Percentiles rank a stretch among this genome's conserved stretches.
Evolutionary conservation across 2,797 vertebrate species (phyloP).

Genomic region (Xenopus petersii): DNA sequence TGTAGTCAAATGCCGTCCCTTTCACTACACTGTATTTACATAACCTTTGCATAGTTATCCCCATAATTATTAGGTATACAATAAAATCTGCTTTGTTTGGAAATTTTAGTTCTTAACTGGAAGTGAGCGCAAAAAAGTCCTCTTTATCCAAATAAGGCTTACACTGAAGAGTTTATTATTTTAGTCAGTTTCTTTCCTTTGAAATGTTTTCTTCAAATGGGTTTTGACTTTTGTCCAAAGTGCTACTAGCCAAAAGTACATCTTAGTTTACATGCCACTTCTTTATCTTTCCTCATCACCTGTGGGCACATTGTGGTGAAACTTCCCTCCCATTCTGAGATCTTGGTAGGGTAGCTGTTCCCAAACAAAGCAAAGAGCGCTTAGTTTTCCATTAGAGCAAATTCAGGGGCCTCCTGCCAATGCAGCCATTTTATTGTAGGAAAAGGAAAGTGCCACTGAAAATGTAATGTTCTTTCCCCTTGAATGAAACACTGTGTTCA

Average conservation of each 20-base stretch:
- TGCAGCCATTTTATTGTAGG: neutral
- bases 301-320: neutral
- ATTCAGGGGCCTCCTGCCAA: constrained; percentile 12
- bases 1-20: too few relatives aligned
- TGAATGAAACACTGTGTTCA: neutral
- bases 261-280: neutral
- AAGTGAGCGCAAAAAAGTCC: too few relatives aligned
- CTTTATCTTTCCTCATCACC: constrained; percentile 18
- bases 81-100: too few relatives aligned
- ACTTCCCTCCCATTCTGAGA: constrained; percentile 13
- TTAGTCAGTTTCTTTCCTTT: neutral
- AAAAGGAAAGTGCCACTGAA: neutral
- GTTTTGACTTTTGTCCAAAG: constrained; percentile 29
- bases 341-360: constrained; percentile 12
- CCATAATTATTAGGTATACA: too few relatives aligned
- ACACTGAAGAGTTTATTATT: too few relatives aligned
- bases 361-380: constrained; percentile 13
- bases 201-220: too few relatives aligned
- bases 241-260: neutral
- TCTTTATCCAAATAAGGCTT: too few relatives aligned
- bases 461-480: neutral
- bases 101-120: too few relatives aligned
- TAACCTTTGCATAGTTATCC: too few relatives aligned
- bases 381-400: constrained; percentile 11
- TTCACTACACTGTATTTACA: too few relatives aligned